These are phyloP conservation scores for Actinia equina DNA, from an alignment of 64 coral and sea anemone species.

Conservation along the genomic window DNA sequence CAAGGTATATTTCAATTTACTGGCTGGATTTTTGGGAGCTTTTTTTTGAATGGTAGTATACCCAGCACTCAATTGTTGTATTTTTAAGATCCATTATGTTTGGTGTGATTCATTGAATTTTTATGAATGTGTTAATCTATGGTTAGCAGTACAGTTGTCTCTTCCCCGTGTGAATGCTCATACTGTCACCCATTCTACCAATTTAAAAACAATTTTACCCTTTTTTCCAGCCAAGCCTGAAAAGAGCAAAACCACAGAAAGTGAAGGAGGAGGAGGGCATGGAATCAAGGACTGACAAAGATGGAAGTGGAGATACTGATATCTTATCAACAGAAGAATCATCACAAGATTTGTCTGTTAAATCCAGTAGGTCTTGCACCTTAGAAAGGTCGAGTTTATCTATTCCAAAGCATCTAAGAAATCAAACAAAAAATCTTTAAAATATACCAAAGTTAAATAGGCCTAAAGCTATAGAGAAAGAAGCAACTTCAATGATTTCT, in stretches of 20 bases:
- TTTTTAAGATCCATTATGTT: neutral
- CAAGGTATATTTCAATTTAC: conserved; percentile 4
- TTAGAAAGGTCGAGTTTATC: neutral
- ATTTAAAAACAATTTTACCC: neutral
- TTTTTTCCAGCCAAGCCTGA: neutral
- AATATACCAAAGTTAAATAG: neutral
- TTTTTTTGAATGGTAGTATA: neutral
- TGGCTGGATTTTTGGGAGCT: neutral
- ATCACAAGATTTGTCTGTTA: neutral
- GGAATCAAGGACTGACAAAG: neutral
- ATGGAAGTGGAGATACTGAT: conserved; percentile 10
- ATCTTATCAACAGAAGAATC: neutral
- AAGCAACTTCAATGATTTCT: conserved; percentile 1
- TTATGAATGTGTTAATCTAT: neutral
- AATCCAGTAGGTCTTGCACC: conserved; percentile 7
- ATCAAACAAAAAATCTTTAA: neutral
- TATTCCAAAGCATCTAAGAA: neutral
- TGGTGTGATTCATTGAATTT: conserved; percentile 9
- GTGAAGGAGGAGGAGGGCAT: conserved; percentile 8
- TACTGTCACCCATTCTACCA: conserved; percentile 2
- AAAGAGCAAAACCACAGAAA: neutral
- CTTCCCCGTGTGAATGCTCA: neutral
- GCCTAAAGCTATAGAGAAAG: conserved; percentile 2
- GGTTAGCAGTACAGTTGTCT: neutral
- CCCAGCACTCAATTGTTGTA: neutral